Percentiles rank a stretch among this genome's conserved stretches.
These are phyloP conservation scores for Actinopyga echinites DNA, from an alignment of 53 echinoderm and acorn worm species.

Conservation along the genomic window DNA sequence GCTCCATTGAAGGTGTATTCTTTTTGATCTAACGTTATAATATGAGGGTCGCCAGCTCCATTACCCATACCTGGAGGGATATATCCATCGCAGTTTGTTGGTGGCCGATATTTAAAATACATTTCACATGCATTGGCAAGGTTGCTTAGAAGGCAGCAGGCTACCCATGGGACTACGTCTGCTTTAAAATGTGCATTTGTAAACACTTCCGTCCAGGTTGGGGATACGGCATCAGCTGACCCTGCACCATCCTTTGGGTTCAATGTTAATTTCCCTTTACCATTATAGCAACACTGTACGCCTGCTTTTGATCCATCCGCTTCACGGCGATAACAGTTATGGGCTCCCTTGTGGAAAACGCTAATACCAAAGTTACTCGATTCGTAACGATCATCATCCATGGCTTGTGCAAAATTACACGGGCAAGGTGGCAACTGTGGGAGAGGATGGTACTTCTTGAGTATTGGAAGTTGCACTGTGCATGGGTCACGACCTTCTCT, in stretches of 20 bases:
- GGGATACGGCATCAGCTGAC: constrained; percentile 53
- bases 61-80: constrained; percentile 45
- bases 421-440: constrained; percentile 46
- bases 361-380: not conserved
- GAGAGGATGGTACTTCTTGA: not conserved
- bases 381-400: constrained; percentile 20
- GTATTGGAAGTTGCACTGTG: not conserved
- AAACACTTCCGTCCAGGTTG: not conserved
- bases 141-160: constrained; percentile 40
- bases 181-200: constrained; percentile 20
- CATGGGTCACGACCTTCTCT: not conserved
- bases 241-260: constrained; percentile 61
- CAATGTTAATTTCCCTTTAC: constrained; percentile 28
- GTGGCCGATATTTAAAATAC: constrained; percentile 56
- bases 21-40: constrained; percentile 52
- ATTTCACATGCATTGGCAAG: constrained; percentile 17
- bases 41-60: constrained; percentile 61
- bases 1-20: constrained; percentile 65
- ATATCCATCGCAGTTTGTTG: constrained; percentile 53
- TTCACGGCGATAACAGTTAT: constrained; percentile 39
- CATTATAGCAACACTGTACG: constrained; percentile 59
- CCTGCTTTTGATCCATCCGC: constrained; percentile 37
- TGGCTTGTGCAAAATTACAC: constrained; percentile 37
- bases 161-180: constrained; percentile 58
- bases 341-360: constrained; percentile 52